Evolutionary conservation across 2,888 invertebrate species (phyloP).

Genomic region (Drosophila nr. perissopoda): DNA sequence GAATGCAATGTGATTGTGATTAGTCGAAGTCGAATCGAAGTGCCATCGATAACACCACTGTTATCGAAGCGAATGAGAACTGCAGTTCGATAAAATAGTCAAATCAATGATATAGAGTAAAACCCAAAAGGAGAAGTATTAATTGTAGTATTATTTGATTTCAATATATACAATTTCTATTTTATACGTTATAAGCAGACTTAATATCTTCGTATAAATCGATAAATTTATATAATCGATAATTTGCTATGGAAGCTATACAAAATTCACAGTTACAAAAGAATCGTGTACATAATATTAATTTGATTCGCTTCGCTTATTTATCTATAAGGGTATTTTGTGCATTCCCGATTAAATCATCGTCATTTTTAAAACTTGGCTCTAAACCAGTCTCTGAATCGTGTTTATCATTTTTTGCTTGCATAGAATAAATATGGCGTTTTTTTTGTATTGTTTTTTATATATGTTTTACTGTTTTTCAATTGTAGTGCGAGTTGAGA

Average conservation of each 20-base stretch:
- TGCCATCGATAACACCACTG: neutral
- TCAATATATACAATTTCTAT: neutral
- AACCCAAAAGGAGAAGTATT: neutral
- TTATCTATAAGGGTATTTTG: neutral
- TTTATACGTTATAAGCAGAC: neutral
- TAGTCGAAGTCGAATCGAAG: neutral
- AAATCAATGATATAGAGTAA: neutral
- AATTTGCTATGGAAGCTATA: neutral
- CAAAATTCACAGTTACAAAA: neutral
- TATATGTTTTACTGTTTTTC: neutral
- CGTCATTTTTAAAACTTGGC: slow-evolving; percentile 28
- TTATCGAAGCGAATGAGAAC: neutral
- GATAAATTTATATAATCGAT: neutral
- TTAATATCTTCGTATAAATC: neutral
- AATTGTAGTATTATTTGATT: neutral
- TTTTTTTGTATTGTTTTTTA: slow-evolving; percentile 18
- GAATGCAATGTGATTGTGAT: slow-evolving; percentile 43
- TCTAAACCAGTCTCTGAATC: slow-evolving; percentile 38
- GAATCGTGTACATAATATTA: neutral
- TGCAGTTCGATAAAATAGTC: neutral
- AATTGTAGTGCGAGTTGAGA: neutral
- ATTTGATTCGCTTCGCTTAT: neutral
- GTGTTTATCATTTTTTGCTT: slow-evolving; percentile 15
- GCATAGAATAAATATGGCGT: slow-evolving; percentile 21
- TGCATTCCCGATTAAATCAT: slow-evolving; percentile 44